Base-by-base conservation (phyloP, 92 coral and sea anemone species). In the Porites evermanni region DNA sequence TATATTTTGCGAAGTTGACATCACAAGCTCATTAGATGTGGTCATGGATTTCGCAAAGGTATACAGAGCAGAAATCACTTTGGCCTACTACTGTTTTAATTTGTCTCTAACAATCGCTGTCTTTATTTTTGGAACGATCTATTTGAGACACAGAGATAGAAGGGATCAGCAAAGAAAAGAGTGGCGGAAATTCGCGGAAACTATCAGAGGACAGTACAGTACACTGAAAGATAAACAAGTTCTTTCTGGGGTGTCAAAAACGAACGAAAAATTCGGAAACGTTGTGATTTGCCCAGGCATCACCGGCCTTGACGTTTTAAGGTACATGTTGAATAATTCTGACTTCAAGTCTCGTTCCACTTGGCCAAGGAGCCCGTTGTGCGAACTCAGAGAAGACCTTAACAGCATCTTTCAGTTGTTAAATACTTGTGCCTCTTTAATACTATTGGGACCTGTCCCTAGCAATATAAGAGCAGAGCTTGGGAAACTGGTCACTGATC, bases 101-200 rank as follows among this genome's bases (percentile, higher is more conserved):
- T 19, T n/a, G 38, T 54, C 58, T 3, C 70, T 78, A 18, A 12
- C 82, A n/a, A 38, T 64, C 18, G 38, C 19, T 14, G 3, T 64
- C 12, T 78, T 63, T 12, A 19, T 44, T 63, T 10, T 78, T 65
- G 72, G 72, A 79, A 65, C 83, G 23, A 64, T 79, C 11, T 79
- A 47, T 66, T 79, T 79, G 83, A n/a, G 52, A 7, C 26, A n/a
- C n/a, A 52, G 44, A 47, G 63, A 79, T 10, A 12, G 83, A 47
- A 51, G 73, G 18, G 75, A 80, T 47, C 84, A 67, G 17, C 76
- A 53, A 66, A 67, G 53, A 12, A 24, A 72, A 52, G 85, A 68
- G 63, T 80, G 85, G 85, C 77, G 85, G 21, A 29, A 80, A 9
- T 68, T 80, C 76, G 85, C 85, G 85, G 77, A 80, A 24, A 69